Conservation (phyloP, 2,797 vertebrate genomes). For the Clamator glandarius region DNA sequence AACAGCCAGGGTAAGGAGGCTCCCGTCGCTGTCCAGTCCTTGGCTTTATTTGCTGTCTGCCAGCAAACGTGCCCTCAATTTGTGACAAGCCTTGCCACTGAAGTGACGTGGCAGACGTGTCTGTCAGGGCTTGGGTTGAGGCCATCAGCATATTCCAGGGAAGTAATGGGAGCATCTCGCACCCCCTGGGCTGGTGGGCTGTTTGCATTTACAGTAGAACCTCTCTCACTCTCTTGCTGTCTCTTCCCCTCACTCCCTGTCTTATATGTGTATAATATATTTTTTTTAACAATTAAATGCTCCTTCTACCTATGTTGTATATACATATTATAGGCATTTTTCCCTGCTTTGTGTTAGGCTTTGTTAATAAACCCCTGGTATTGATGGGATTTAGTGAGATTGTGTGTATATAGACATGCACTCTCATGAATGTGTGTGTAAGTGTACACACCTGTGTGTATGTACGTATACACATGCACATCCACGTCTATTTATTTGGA, state of each 20-base stretch:
- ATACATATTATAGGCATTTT: background rate
- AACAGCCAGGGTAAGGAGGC: slow-evolving; percentile 23
- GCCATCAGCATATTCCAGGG: slow-evolving; percentile 50
- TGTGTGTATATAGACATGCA: background rate
- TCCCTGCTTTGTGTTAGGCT: background rate
- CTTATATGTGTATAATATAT: too few species aligned
- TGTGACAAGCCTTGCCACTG: slow-evolving; percentile 55
- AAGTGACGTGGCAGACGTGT: slow-evolving; percentile 62
- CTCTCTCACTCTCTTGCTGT: background rate
- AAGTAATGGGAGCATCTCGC: slow-evolving; percentile 54
- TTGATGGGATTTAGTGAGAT: background rate
- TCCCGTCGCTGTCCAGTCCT: background rate
- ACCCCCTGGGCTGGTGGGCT: slow-evolving; percentile 43
- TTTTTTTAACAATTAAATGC: background rate
- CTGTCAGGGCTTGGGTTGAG: slow-evolving; percentile 56
- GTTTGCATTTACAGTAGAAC: slow-evolving; percentile 32
- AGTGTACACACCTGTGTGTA: background rate
- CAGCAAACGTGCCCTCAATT: slow-evolving; percentile 54
- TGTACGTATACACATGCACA: too few species aligned
- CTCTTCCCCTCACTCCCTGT: rapidly evolving
- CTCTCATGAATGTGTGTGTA: background rate
- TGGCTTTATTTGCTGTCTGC: slow-evolving; percentile 31
- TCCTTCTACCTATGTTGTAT: too few species aligned
- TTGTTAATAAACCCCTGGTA: slow-evolving; percentile 11
- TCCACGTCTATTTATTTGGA: background rate